Base-by-base conservation (phyloP, 1,140 invertebrate species). In the Drosophila kurseongensis region DNA sequence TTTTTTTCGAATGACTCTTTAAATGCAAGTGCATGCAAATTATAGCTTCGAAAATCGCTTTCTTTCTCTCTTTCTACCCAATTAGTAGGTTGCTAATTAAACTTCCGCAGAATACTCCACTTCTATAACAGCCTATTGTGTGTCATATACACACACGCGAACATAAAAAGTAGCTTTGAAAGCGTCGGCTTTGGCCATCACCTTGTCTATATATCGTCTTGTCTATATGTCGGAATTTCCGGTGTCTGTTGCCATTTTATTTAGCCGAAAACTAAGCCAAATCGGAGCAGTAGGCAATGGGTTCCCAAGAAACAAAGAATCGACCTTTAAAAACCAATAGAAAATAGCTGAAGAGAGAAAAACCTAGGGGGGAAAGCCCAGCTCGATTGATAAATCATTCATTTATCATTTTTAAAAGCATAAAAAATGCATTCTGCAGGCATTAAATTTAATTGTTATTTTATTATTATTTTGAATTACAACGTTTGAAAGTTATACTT, bases 91-190 rank as follows among this genome's bases (percentile, higher is more conserved):
- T 77, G 61, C 54, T 82, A 73, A 75, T 83, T 78, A 58, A 82
- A 79, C 80, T 82, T 83, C 79, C 79, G 75, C 56, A 65, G 80
- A 78, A 60, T 65, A 80, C 62, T 75, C 36, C 58, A 40, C 41
- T 80, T 63, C 47, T 48, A 45, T 56, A 29, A 13, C 45, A 35
- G 50, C 36, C 60, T 42, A 79, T 55, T 77, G 71, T 75, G 29
- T 63, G 47, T 41, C 52, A 80, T 40, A 23, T 59, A 35, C 36
- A 44, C 35, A 40, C 35, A 55, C 27, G 14, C 48, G 10, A 18
- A 38, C 36, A 23, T 16, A 36, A 57, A 12, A 48, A 63, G 41
- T 55, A 10, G 40, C 44, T 54, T 44, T 67, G 41, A 57, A 41
- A 74, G 74, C 66, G 65, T 52, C 72, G 58, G 59, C 40, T 61